Percentiles rank a stretch among this genome's conserved stretches.
These are phyloP conservation scores for Tetrapedia diversipes DNA, from an alignment of 2,888 invertebrate genomes.

Conservation along the genomic window DNA sequence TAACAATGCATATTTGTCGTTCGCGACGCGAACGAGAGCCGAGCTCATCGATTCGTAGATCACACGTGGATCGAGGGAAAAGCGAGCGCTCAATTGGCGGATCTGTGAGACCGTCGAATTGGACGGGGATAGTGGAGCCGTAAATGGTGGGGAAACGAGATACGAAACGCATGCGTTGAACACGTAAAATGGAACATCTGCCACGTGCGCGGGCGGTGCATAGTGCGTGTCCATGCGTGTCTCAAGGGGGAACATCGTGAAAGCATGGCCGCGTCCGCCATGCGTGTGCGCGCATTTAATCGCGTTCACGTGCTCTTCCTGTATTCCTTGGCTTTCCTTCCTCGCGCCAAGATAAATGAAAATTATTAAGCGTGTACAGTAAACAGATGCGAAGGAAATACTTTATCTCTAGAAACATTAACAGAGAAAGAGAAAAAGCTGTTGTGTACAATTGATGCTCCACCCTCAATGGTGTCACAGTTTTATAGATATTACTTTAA, in stretches of 20 bases:
- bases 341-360: no score
- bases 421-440: no score
- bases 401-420: no score
- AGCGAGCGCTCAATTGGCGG: conserved; percentile 23
- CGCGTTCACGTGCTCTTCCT: conserved; percentile 28
- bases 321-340: no score
- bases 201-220: conserved; percentile 76
- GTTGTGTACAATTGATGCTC: no score
- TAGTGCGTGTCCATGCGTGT: conserved; percentile 69
- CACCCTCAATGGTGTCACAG: no score
- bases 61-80: not conserved
- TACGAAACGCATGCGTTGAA: conserved; percentile 71
- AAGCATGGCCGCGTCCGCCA: conserved; percentile 78
- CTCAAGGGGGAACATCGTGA: conserved; percentile 68
- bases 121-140: conserved; percentile 36
- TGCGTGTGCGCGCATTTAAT: conserved; percentile 56
- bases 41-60: conserved; percentile 1
- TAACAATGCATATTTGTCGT: no score
- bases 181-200: conserved; percentile 74
- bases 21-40: no score
- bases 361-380: no score
- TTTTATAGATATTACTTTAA: no score
- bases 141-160: conserved; percentile 37
- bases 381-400: no score
- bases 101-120: conserved; percentile 14